Evolutionary conservation across 1,140 invertebrate species (phyloP), one percentile per base, ranked within the genome.

Genomic region (Brachionus koreanus): DNA sequence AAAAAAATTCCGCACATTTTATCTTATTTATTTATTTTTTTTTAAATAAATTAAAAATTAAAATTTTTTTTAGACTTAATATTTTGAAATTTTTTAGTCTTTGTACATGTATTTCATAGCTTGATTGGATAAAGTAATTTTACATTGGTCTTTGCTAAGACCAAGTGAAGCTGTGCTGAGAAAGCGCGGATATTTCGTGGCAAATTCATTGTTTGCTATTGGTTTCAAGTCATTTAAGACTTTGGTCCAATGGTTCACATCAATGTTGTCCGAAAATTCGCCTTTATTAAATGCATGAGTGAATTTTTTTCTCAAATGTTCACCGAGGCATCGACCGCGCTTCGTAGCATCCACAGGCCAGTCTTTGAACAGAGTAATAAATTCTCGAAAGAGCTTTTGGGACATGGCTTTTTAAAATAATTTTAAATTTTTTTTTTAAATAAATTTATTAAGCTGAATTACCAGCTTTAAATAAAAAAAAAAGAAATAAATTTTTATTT

Each of bases 1-100:
- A 74, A 74, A 46, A 74, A 74, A 46, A 74, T 74, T 13, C 69
- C 69, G 25, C 69, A 74, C 69, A 74, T 74, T 74, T 74, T 74
- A 57, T 57, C 19, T 57, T 42, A 10, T 42, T 42, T n/a, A n/a
- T n/a, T n/a, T n/a, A n/a, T n/a, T n/a, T n/a, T n/a, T n/a, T n/a
- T n/a, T n/a, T 42, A 9, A 57, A 19, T 23, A 7, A 10, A 19
- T 57, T 7, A 57, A 57, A 57, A 57, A 19, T 57, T 19, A 19
- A 57, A 3, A 29, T 2, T 23, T 57, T 57, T 57, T 57, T 25
- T 23, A 57, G 16, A 57, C 5, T 23, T 57, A 57, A 57, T 19
- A 57, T 57, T 74, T 74, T 46, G 69, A 49, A 74, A 39, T 23
- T 16, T 42, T 4, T 42, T 43, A 74, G 3, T 74, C 42, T 19